These are phyloP conservation scores for Gymnosoma rotundatum DNA, from an alignment of 2,888 invertebrate species.

Conservation along the genomic window DNA sequence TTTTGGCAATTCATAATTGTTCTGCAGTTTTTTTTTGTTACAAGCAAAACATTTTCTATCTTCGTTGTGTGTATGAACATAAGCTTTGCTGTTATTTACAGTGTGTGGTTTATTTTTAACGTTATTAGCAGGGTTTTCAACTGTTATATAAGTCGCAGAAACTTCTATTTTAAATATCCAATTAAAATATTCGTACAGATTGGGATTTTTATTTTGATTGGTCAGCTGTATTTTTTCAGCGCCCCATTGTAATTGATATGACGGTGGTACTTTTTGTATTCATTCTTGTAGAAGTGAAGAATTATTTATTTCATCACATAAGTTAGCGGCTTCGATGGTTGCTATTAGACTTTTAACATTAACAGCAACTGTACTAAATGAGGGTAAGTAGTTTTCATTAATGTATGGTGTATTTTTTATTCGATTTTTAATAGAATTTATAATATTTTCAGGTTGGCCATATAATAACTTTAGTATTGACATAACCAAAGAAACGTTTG, in stretches of 20 bases:
- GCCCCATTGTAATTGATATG: conserved; percentile 9
- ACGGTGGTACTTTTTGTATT: neutral
- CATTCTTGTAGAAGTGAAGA: conserved; percentile 12
- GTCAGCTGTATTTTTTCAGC: too few species aligned
- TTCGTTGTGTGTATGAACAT: conserved; percentile 1
- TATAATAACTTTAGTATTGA: neutral
- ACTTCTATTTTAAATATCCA: conserved; percentile 4
- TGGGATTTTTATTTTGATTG: too few species aligned
- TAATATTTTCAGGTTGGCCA: neutral
- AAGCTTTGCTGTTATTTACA: neutral
- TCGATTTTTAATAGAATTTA: neutral
- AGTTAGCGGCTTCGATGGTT: conserved; percentile 7
- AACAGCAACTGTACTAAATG: neutral
- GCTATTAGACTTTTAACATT: neutral
- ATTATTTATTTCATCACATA: conserved; percentile 25
- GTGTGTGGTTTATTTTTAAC: neutral
- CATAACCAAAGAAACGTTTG: neutral
- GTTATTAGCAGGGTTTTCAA: conserved; percentile 16
- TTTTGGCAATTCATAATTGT: neutral
- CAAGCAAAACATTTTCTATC: conserved; percentile 6
- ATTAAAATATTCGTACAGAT: neutral
- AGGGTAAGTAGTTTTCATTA: neutral
- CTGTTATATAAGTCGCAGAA: conserved; percentile 14
- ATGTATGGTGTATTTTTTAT: neutral
- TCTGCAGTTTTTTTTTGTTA: neutral